Evolutionary conservation across 1,140 invertebrate species (phyloP), one percentile per base, ranked within the genome.

Genomic region (Drosophila tani): DNA sequence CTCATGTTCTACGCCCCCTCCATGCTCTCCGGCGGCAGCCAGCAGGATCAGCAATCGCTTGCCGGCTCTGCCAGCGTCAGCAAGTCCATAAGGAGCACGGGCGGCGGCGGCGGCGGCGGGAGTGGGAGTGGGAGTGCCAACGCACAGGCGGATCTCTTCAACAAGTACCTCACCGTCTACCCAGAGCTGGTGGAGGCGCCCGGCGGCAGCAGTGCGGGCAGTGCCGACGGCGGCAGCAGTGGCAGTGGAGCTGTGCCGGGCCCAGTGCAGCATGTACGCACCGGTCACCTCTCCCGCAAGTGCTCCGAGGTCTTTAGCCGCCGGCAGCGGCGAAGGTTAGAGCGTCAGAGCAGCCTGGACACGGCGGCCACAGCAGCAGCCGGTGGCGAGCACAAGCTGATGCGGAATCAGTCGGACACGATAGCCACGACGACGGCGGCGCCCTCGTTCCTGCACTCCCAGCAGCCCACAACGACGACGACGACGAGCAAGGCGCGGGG

Each of bases 391-490:
- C 60, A 80, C 35, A 88, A 82, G 35, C 55, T 92, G 19, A 82
- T 92, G 79, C 91, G 91, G 5, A 92, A 92, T 67, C 91, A 92
- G 56, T 92, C 91, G 29, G 91, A 92, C 53, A 90, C 91, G 5
- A 83, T 86, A 49, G 82, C 91, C 35, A 83, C 81, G 6, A 64
- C 79, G 7, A 83, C 81, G 6, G 67, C 79, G 8, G 64, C 70
- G 8, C 59, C 75, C 3, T 88, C 84, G n/a, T 87, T 87, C n/a
- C 60, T 87, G 43, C 83, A 87, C 46, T 69, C 83, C 0, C 77
- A 70, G 75, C 69, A n/a, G n/a, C n/a, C n/a, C n/a, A n/a, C 21
- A 3, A 24, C 21, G 21, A 24, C 21, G 21, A 24, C 21, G 29
- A 57, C 17, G 32, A 55, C 17, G 59, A 77, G 19, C 40, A 64